Conservation (phyloP, 2,888 invertebrate genomes). For the Hofmannophila pseudospretella region DNA sequence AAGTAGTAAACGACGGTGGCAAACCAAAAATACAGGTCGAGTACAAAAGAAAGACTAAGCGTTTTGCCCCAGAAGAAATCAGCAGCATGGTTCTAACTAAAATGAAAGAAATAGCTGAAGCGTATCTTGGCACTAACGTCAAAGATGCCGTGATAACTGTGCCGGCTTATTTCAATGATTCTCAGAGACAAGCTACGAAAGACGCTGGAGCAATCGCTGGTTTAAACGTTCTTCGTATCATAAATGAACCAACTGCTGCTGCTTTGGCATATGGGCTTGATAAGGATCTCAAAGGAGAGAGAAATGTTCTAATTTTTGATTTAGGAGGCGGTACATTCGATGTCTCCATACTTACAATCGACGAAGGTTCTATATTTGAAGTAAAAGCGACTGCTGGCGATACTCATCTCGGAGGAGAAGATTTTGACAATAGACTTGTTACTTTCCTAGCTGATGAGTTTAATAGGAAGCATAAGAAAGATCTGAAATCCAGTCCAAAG, state of each 20-base stretch:
- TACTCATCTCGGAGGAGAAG: conserved; percentile 91
- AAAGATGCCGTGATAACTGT: conserved; percentile 87
- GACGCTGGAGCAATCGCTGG: conserved; percentile 87
- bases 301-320: conserved; percentile 81
- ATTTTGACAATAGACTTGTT: conserved; percentile 81
- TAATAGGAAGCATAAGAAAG: conserved; percentile 83
- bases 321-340: conserved; percentile 85
- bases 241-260: conserved; percentile 90
- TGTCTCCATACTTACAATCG: conserved; percentile 89
- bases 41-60: conserved; percentile 80
- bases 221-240: conserved; percentile 87
- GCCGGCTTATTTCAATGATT: conserved; percentile 87
- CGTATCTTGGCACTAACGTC: conserved; percentile 81
- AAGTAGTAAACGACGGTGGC: conserved; percentile 80
- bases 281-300: conserved; percentile 80
- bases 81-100: conserved; percentile 81
- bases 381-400: conserved; percentile 91
- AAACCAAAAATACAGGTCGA: conserved; percentile 83
- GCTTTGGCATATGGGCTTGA: conserved; percentile 84
- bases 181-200: conserved; percentile 87
- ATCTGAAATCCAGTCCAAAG: conserved; percentile 80
- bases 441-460: conserved; percentile 83
- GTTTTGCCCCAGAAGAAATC: conserved; percentile 83
- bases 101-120: conserved; percentile 82
- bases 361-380: conserved; percentile 86